Percentiles rank a stretch among this genome's conserved stretches.
Evolutionary conservation across 2,797 vertebrate genomes (phyloP).

Genomic region (Sebastes nivosus): DNA sequence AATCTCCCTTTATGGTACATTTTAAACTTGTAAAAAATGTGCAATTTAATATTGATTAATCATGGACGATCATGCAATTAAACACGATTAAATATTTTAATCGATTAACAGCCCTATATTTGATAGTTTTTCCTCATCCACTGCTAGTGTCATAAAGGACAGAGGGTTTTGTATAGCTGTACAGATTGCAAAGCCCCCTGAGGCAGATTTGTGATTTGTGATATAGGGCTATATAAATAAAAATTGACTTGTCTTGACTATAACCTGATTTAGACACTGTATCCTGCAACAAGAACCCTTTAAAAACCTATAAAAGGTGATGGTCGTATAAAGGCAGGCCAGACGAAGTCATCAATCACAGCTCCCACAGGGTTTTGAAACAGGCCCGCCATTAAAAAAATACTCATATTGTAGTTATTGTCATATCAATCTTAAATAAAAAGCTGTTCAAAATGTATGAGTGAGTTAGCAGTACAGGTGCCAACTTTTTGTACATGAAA

Average conservation of each 20-base stretch:
- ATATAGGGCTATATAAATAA: no score
- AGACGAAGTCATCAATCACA: neutral
- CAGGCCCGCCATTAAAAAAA: neutral
- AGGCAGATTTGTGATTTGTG: no score
- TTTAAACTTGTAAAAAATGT: no score
- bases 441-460: neutral
- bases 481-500: neutral
- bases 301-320: neutral
- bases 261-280: neutral
- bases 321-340: neutral
- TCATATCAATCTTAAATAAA: neutral
- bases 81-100: no score
- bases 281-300: neutral
- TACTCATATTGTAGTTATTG: neutral
- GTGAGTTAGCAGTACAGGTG: neutral
- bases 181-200: no score
- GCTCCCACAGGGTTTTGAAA: neutral
- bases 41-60: no score
- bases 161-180: no score
- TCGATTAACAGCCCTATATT: no score
- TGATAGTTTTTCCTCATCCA: no score
- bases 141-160: no score
- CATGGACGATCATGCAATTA: no score
- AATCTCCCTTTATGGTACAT: no score
- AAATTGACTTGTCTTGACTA: neutral